Percentiles rank a stretch among this genome's conserved stretches.
Evolutionary conservation across 2,113 vertebrate genomes (phyloP).

Genomic region (Solenodon paradoxus): DNA sequence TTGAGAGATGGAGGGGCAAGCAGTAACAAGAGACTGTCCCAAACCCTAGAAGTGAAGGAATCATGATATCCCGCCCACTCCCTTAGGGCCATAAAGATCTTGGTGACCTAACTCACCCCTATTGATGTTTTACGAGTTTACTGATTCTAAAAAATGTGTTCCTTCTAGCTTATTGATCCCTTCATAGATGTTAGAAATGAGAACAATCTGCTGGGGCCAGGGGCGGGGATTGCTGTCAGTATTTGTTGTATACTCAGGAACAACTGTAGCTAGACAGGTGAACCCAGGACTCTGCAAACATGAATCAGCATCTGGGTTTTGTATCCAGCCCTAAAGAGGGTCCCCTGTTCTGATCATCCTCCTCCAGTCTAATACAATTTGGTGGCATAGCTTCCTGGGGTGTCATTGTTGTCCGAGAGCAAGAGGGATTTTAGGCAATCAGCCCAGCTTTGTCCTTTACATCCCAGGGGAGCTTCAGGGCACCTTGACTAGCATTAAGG

Average conservation of each 20-base stretch:
- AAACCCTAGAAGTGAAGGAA: neutral
- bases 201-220: neutral
- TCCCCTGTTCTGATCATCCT: neutral
- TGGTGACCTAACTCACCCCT: slow-evolving; percentile 1
- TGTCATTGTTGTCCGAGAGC: neutral
- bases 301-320: neutral
- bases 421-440: neutral
- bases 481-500: neutral
- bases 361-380: neutral
- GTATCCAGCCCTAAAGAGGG: neutral
- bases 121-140: neutral
- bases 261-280: neutral
- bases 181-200: slow-evolving; percentile 35
- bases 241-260: neutral
- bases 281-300: neutral
- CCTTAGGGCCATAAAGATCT: neutral
- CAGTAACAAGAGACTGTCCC: neutral
- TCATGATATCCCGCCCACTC: slow-evolving; percentile 29
- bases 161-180: slow-evolving; percentile 30
- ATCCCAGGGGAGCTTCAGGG: neutral
- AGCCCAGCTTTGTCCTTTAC: neutral
- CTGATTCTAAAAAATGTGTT: slow-evolving; percentile 2
- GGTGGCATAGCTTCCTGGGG: neutral
- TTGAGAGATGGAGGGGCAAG: neutral
- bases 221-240: neutral